These are phyloP conservation scores for Andinoacara biseriatus DNA, from an alignment of 2,113 vertebrate genomes.

Conservation along the genomic window DNA sequence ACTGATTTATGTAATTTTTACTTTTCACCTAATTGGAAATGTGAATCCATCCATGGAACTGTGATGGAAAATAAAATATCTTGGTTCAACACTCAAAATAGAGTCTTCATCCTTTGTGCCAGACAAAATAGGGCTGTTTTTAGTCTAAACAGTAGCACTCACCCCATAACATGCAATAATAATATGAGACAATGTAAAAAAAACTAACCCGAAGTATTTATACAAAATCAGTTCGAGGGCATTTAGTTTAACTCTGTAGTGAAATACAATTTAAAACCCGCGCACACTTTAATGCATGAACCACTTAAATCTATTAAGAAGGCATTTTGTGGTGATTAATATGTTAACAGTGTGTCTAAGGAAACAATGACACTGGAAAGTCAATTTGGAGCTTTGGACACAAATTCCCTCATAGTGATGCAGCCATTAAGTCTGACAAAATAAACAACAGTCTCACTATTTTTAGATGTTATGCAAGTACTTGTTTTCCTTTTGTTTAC, in stretches of 20 bases:
- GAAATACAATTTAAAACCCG: background rate
- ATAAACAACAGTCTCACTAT: constrained; percentile 3
- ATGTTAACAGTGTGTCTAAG: background rate
- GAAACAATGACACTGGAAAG: background rate
- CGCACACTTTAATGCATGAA: too few species aligned
- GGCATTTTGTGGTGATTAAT: background rate
- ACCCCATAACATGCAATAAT: too few species aligned
- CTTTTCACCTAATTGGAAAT: background rate
- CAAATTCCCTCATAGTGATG: background rate
- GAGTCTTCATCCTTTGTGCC: background rate
- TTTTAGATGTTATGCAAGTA: constrained; percentile 6
- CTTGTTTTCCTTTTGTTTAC: background rate
- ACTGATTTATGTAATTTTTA: background rate
- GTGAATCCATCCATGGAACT: background rate
- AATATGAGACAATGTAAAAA: too few species aligned
- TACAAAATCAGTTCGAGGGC: too few species aligned
- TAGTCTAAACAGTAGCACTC: too few species aligned
- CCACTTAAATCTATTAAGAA: background rate
- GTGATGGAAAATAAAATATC: background rate
- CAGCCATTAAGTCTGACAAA: background rate
- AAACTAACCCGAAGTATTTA: too few species aligned
- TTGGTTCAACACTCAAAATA: background rate
- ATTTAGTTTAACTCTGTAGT: background rate
- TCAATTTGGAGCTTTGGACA: background rate
- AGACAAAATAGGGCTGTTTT: too few species aligned